Evolutionary conservation across 2,888 invertebrate genomes (phyloP), one percentile per base, ranked within the genome.

Genomic region (Eupithecia abbreviata): DNA sequence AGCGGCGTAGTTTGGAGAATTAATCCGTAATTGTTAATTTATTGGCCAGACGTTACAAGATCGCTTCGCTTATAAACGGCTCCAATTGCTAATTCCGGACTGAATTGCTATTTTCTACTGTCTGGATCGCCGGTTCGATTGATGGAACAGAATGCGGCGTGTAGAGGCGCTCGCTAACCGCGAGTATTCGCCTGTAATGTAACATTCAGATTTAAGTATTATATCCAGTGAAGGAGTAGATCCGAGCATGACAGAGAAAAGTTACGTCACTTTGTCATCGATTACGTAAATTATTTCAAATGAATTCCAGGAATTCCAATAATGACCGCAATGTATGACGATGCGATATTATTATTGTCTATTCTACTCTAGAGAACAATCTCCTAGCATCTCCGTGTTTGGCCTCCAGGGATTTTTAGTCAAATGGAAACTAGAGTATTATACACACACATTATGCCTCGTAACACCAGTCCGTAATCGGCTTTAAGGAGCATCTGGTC

Each of bases 1-100:
- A 74, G 71, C 71, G 79, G 75, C 76, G 62, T 69, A 76, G 81
- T 83, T 79, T 80, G 75, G 80, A 79, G 84, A 81, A 84, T 85
- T 83, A 81, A 83, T 82, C 83, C 80, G 77, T 83, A 82, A 81
- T 82, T 85, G 84, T 80, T 85, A 85, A 88, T 86, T 87, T 88
- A 88, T 84, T 74, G 81, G 77, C 49, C 73, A 58, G 77, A 80
- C 75, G 79, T 78, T 77, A 78, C 77, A 71, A 72, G 67, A 77
- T 77, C 74, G 69, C 65, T 74, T 66, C 73, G 68, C 47, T 73
- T 69, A 73, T 51, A 68, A 58, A 71, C 69, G 75, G 71, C 74
- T 75, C 79, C 69, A 80, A 79, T 76, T 80, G 77, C 78, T 73
- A 71, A 78, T 78, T 79, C 75, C 73, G 72, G 73, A 76, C 76